phyloP scores from a whole-genome alignment of 2,888 invertebrate genomes.

The Andricus quercusramuli region DNA sequence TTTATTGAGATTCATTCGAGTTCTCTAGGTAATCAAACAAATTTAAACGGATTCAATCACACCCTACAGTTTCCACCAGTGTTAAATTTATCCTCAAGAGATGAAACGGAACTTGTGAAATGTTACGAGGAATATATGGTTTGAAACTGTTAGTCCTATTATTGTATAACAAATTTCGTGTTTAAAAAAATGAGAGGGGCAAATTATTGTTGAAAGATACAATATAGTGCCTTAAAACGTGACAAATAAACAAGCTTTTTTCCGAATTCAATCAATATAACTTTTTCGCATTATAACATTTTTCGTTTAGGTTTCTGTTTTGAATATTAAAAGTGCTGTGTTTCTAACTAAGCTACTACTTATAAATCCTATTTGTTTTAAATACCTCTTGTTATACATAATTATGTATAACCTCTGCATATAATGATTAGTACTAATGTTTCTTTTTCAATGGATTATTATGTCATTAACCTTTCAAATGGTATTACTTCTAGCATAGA shows the following conservation, averaged over 20 bases:
- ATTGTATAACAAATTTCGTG: background rate
- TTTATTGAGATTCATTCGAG: too few relatives aligned
- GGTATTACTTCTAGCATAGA: slow-evolving; percentile 56
- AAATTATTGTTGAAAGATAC: background rate
- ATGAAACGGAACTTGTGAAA: background rate
- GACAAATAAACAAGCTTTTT: slow-evolving; percentile 47
- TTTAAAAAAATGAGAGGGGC: background rate
- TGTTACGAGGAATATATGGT: background rate
- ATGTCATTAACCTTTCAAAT: slow-evolving; percentile 57
- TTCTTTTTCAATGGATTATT: slow-evolving; percentile 66
- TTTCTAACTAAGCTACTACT: slow-evolving; percentile 75
- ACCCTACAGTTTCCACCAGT: too few relatives aligned
- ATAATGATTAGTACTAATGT: slow-evolving; percentile 73
- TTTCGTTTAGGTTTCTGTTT: slow-evolving; percentile 67
- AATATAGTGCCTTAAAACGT: background rate
- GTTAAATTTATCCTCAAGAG: too few relatives aligned
- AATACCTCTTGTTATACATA: slow-evolving; percentile 71
- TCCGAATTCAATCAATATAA: slow-evolving; percentile 64
- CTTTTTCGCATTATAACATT: slow-evolving; percentile 73
- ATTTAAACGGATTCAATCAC: too few relatives aligned
- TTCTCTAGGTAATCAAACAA: too few relatives aligned
- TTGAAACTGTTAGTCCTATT: background rate
- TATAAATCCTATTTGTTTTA: slow-evolving; percentile 60
- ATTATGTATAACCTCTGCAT: slow-evolving; percentile 73
- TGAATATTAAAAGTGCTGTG: slow-evolving; percentile 73